phyloP scores from a whole-genome alignment of 2,888 invertebrate genomes.

The Heliconius aoede region DNA sequence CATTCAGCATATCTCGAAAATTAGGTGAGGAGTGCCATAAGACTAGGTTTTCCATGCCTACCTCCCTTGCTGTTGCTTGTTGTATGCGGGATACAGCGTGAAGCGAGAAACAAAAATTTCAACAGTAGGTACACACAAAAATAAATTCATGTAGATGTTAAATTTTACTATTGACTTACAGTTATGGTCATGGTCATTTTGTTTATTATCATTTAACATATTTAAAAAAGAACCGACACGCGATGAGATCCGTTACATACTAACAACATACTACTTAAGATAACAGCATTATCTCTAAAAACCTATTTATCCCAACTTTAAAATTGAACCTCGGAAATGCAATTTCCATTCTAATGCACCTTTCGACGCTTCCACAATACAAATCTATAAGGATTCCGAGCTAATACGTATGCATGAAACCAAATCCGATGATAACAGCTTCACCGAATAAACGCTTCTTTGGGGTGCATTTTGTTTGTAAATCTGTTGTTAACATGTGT shows the following conservation, averaged over 20 bases:
- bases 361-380: slow-evolving; percentile 21
- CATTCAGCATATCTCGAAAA: no score
- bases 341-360: slow-evolving; percentile 33
- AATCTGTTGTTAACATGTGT: slow-evolving; percentile 40
- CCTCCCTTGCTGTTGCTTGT: no score
- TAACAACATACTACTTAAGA: not conserved
- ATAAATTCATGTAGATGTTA: no score
- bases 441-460: slow-evolving; percentile 23
- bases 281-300: not conserved
- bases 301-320: not conserved
- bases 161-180: no score
- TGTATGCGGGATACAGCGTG: no score
- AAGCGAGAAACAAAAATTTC: no score
- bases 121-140: no score
- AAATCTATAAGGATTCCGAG: slow-evolving; percentile 29
- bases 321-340: slow-evolving; percentile 15
- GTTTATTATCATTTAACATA: no score
- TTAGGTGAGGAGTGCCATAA: no score
- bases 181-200: no score
- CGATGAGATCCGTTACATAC: not conserved
- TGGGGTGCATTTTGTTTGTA: slow-evolving; percentile 36
- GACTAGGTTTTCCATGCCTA: no score
- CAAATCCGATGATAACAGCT: slow-evolving; percentile 48
- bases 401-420: slow-evolving; percentile 49
- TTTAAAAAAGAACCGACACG: no score